These are phyloP conservation scores for Etheostoma nigrum DNA, from an alignment of 2,797 vertebrate genomes.

Conservation along the genomic window DNA sequence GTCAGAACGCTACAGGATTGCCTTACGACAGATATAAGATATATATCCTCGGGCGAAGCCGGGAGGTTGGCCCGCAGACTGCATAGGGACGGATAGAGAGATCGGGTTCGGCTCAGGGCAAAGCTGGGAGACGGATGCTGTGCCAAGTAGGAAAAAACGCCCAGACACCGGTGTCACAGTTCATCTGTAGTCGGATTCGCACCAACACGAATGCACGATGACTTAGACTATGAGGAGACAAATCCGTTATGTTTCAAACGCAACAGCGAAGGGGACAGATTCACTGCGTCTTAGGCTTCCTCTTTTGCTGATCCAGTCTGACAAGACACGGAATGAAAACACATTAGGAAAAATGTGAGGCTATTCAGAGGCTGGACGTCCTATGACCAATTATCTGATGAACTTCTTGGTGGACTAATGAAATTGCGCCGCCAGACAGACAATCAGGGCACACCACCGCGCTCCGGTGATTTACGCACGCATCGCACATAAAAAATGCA, in stretches of 20 bases:
- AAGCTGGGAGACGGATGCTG: constrained; percentile 58
- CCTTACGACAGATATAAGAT: constrained; percentile 56
- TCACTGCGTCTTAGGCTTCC: constrained; percentile 53
- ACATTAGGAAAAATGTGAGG: constrained; percentile 20
- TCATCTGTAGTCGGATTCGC: constrained; percentile 66
- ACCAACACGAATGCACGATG: constrained; percentile 57
- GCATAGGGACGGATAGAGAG: constrained; percentile 46
- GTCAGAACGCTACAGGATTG: constrained; percentile 31
- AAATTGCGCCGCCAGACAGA: constrained; percentile 85
- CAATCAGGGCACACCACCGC: constrained; percentile 73
- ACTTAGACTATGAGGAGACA: constrained; percentile 63
- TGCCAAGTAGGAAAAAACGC: constrained; percentile 68
- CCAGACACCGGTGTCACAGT: constrained; percentile 68
- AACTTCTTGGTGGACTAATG: constrained; percentile 83
- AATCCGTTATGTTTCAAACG: constrained; percentile 60
- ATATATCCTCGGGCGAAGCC: constrained; percentile 53
- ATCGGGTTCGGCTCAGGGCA: constrained; percentile 73
- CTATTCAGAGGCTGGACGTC: constrained; percentile 53
- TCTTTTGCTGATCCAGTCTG: constrained; percentile 47
- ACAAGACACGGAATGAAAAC: constrained; percentile 36
- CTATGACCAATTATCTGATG: constrained; percentile 68
- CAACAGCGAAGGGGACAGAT: constrained; percentile 43
- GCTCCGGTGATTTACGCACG: constrained; percentile 81
- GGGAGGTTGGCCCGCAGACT: constrained; percentile 59
- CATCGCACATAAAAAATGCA: constrained; percentile 76